Conservation (phyloP, 2,888 invertebrate species). For the Keiferia lycopersicella region DNA sequence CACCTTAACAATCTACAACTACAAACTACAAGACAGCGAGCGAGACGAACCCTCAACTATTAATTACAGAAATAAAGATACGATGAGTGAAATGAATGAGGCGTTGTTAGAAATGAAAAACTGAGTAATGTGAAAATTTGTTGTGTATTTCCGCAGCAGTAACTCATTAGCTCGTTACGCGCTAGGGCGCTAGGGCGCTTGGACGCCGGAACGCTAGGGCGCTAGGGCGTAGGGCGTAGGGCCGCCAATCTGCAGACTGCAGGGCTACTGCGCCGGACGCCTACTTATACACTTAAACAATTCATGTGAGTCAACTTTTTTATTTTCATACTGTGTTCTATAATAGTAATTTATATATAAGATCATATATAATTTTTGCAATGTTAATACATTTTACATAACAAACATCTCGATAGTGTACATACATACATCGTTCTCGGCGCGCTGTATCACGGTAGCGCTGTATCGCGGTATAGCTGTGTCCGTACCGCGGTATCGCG, state of each 20-base stretch:
- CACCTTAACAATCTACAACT: not conserved
- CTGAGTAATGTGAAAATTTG: constrained; percentile 70
- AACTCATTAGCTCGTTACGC: constrained; percentile 20
- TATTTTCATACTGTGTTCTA: constrained; percentile 80
- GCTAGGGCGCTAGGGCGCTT: no score
- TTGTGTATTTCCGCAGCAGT: constrained; percentile 73
- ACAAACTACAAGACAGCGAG: not conserved
- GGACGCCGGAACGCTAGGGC: no score
- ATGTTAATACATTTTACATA: constrained; percentile 81
- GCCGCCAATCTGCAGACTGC: no score
- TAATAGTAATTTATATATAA: constrained; percentile 81
- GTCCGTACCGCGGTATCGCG: no score
- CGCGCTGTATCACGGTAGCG: constrained; percentile 44
- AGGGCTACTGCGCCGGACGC: constrained; percentile 45
- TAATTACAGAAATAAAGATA: not conserved
- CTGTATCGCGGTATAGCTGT: constrained; percentile 25
- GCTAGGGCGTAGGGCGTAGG: no score
- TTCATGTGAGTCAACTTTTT: constrained; percentile 79
- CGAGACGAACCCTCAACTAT: not conserved
- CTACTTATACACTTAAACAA: constrained; percentile 71
- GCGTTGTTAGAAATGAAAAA: constrained; percentile 65
- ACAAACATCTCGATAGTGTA: constrained; percentile 79
- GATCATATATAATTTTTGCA: constrained; percentile 81
- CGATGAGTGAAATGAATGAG: constrained; percentile 29
- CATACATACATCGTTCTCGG: constrained; percentile 62